These are phyloP conservation scores for Quadroppia sp. DNA, from an alignment of 2,888 invertebrate species.

Conservation along the genomic window DNA sequence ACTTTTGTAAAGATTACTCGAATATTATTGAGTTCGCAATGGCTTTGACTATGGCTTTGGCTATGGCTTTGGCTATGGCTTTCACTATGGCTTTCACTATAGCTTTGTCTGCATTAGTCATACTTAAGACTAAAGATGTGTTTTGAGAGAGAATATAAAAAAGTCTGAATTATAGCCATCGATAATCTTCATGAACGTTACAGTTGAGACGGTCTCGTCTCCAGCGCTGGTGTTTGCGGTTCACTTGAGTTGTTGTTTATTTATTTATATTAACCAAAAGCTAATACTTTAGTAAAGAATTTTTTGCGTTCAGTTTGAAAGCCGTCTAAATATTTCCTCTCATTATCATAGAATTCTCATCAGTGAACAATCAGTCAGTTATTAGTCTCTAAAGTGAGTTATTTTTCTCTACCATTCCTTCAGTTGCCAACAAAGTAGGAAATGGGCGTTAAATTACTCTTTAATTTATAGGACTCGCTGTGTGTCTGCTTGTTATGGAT, in stretches of 20 bases:
- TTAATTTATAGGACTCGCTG: constrained; percentile 18
- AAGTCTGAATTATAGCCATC: not conserved
- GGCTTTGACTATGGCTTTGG: no score
- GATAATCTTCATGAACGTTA: not conserved
- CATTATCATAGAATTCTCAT: not conserved
- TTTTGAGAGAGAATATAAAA: not conserved
- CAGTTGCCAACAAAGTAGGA: constrained; percentile 15
- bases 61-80: no score
- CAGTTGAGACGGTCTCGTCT: not conserved
- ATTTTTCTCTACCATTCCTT: not conserved
- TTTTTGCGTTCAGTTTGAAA: not conserved
- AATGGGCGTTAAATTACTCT: constrained; percentile 27
- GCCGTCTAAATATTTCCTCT: constrained; percentile 23
- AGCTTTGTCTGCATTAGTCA: not conserved
- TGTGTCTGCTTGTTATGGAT: not conserved
- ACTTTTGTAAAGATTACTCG: not conserved
- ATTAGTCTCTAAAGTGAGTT: constrained; percentile 24
- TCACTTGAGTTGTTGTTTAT: constrained; percentile 3
- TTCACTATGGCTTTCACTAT: no score
- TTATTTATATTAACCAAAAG: constrained; percentile 1
- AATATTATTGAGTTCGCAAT: not conserved
- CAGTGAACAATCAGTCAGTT: constrained; percentile 18
- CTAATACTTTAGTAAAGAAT: not conserved
- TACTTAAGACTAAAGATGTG: not conserved
- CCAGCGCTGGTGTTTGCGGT: not conserved